Conservation (phyloP, 1,140 invertebrate genomes). For the Thaumatotibia leucotreta region DNA sequence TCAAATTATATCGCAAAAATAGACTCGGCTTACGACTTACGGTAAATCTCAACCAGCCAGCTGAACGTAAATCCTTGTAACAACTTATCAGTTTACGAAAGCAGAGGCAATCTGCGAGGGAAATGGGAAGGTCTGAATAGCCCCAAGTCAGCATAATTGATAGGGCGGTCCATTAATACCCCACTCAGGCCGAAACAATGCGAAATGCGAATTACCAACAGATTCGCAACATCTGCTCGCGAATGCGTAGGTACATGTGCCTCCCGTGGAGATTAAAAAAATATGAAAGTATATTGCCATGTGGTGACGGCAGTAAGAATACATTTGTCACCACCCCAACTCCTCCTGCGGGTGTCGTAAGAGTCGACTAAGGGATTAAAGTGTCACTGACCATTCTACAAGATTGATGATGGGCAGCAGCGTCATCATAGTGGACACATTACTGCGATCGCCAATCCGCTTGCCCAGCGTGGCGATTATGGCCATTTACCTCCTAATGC, state of each 20-base stretch:
- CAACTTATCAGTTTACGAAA: constrained; percentile 1
- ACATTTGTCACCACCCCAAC: too few species aligned
- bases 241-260: background rate
- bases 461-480: too few species aligned
- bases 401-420: too few species aligned
- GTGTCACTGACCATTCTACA: too few species aligned
- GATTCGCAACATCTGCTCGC: background rate
- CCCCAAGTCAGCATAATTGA: constrained; percentile 29
- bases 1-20: background rate
- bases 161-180: constrained; percentile 24
- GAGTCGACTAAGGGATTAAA: too few species aligned
- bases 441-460: too few species aligned
- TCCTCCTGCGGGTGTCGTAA: too few species aligned
- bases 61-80: background rate
- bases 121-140: background rate
- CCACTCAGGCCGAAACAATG: constrained; percentile 5
- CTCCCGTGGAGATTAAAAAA: background rate
- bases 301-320: too few species aligned
- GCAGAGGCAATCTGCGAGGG: background rate
- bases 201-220: background rate
- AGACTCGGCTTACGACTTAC: background rate
- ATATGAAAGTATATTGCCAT: too few species aligned
- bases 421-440: too few species aligned
- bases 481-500: too few species aligned
- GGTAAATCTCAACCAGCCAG: background rate